These are phyloP conservation scores for Elmis aenea DNA, from an alignment of 2,888 invertebrate genomes.

Conservation along the genomic window DNA sequence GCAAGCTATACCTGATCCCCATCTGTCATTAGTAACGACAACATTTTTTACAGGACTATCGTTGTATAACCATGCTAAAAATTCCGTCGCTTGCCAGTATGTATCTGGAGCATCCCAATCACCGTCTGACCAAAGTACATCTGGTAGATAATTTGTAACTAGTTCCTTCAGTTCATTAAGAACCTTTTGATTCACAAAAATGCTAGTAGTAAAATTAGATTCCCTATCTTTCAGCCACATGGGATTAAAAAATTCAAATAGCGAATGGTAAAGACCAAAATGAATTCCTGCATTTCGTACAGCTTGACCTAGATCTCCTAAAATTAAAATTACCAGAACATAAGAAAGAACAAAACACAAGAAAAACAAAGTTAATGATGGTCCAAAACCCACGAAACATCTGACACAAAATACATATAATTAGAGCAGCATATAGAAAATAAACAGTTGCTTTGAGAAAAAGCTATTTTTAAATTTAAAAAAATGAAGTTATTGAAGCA, in stretches of 20 bases:
- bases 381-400: too few species aligned
- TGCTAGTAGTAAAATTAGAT: constrained; percentile 56
- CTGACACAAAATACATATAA: too few species aligned
- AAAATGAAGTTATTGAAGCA: too few species aligned
- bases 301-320: constrained; percentile 53
- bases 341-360: too few species aligned
- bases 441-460: too few species aligned
- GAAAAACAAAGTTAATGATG: too few species aligned
- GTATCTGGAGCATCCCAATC: constrained; percentile 83
- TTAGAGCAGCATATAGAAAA: too few species aligned
- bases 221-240: constrained; percentile 67
- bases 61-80: constrained; percentile 89
- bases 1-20: constrained; percentile 77
- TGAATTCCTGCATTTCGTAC: neutral
- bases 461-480: too few species aligned
- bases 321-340: too few species aligned
- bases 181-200: constrained; percentile 66
- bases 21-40: constrained; percentile 90
- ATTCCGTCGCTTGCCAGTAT: constrained; percentile 81
- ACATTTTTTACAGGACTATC: constrained; percentile 83
- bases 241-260: constrained; percentile 87
- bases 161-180: constrained; percentile 78
- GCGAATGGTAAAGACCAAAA: constrained; percentile 80
- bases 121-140: constrained; percentile 90
- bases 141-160: constrained; percentile 62